Conservation (phyloP, 1,140 invertebrate species). For the Coboldia fuscipes region DNA sequence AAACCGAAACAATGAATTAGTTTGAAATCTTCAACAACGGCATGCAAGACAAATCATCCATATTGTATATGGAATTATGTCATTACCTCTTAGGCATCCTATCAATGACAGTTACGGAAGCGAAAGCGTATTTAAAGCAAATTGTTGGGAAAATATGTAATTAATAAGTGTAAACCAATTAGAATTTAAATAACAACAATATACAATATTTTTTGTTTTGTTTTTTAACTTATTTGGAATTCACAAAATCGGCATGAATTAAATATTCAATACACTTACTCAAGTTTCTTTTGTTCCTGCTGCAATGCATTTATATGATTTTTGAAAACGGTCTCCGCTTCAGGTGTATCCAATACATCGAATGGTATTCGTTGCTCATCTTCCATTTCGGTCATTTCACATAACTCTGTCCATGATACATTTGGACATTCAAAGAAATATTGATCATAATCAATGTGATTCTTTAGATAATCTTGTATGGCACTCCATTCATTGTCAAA, state of each 20-base stretch:
- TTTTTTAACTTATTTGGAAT: no score
- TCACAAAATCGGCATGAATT: no score
- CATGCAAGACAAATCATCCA: no score
- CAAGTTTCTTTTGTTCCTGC: conserved; percentile 70
- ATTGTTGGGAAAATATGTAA: background rate
- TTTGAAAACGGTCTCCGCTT: conserved; percentile 79
- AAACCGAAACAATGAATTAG: no score
- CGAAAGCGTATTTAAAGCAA: background rate
- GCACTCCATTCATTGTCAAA: conserved; percentile 63
- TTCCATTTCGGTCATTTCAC: conserved; percentile 33
- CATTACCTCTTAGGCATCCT: conserved; percentile 11
- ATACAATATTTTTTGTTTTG: no score
- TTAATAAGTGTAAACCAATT: background rate
- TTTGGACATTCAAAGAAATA: conserved; percentile 75
- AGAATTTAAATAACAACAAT: background rate
- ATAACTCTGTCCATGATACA: conserved; percentile 53
- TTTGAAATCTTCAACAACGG: no score
- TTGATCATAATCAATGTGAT: conserved; percentile 72
- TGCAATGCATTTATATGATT: conserved; percentile 79
- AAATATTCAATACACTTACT: conserved; percentile 43
- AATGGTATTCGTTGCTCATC: conserved; percentile 65
- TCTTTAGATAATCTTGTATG: conserved; percentile 59
- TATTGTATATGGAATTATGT: no score
- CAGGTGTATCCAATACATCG: conserved; percentile 71
- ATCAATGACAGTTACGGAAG: background rate